Conservation (phyloP, 2,113 vertebrate species). For the Podarcis muralis region DNA sequence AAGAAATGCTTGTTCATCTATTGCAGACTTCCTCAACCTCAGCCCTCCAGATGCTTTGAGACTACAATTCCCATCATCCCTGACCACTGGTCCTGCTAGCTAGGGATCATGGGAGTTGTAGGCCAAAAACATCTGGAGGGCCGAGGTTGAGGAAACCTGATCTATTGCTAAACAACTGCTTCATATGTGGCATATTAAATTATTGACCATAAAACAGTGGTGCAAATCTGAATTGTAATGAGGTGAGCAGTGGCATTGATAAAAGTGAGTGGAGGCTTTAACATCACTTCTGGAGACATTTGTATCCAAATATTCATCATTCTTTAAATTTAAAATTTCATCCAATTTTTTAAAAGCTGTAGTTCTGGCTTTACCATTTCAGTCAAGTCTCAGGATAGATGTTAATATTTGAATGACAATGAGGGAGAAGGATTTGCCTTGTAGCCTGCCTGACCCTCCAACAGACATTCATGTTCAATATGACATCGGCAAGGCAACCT, state of each 20-base stretch:
- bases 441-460: background rate
- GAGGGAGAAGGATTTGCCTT: background rate
- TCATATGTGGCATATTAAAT: background rate
- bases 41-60: too few relatives aligned
- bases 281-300: too few relatives aligned
- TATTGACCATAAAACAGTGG: background rate
- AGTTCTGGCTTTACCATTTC: background rate
- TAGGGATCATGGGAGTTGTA: too few relatives aligned
- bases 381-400: background rate
- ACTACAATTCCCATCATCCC: too few relatives aligned
- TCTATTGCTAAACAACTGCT: background rate
- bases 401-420: background rate
- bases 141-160: background rate
- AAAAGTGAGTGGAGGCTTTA: too few relatives aligned
- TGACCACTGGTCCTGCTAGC: too few relatives aligned
- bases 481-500: background rate
- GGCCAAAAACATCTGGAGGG: too few relatives aligned
- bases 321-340: too few relatives aligned
- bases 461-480: background rate
- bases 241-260: too few relatives aligned
- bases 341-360: background rate
- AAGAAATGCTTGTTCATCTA: background rate
- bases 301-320: background rate
- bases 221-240: background rate
- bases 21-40: too few relatives aligned